Evolutionary conservation across 1,140 invertebrate genomes (phyloP), one percentile per base, ranked within the genome.

Genomic region (Homalodisca vitripennis): DNA sequence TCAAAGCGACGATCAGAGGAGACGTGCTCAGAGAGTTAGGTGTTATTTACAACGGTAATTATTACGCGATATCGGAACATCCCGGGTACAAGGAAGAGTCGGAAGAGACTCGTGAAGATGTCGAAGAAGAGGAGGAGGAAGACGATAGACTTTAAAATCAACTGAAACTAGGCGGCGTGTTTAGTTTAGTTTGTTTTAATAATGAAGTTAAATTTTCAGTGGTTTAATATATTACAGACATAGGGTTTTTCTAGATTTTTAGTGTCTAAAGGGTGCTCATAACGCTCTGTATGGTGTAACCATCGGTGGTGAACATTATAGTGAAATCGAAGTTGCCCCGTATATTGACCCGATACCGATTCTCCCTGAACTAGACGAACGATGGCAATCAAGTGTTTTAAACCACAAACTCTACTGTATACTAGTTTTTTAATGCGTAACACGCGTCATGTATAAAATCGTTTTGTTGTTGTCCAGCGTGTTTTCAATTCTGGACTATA

Each of bases 1-100:
- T 94, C 81, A 93, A 93, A 80, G 93, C 94, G 57, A 93, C 94
- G 72, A 95, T 97, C 73, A 84, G 92, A 53, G 94, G 94, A 53
- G 93, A 95, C 78, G 91, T 93, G 72, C 80, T 96, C 70, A 84
- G 92, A 57, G 93, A 97, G 80, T 84, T 96, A 55, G 94, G 94
- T 48, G 92, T 97, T 66, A 93, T 97, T 76, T 97, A 97, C 81
- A 95, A 96, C 83, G 93, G 93, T 46, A 95, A 94, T 81, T 97
- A 95, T 82, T 96, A 97, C 81, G 92, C 92, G 67, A 95, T 97
- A 75, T 94, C 92, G 73, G 94, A 97, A 80, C 93, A 95, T 81
- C 93, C 93, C 34, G 92, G 92, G 27, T 95, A 95, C 80, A 91
- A 91, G 79, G 91, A 93, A 77, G 91, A 92, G 79, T 89, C 89